Percentiles rank a stretch among this genome's conserved stretches.
Conservation (phyloP, 2,113 vertebrate species). For the Spermophilus dauricus region DNA sequence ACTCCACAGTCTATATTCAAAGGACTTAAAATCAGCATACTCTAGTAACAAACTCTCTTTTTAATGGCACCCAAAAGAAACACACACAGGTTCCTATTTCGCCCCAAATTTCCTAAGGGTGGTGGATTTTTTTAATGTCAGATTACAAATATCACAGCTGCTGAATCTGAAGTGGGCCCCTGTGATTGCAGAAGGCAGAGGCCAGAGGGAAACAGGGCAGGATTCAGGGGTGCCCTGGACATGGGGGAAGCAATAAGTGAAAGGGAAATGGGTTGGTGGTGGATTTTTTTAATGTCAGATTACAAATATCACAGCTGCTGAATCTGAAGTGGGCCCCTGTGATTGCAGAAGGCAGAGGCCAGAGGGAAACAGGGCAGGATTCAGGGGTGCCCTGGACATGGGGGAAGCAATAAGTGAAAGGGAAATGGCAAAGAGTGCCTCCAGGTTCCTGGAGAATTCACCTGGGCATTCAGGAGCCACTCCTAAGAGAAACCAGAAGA, state of each 20-base stretch:
- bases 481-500: not conserved
- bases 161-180: not conserved
- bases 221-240: not conserved
- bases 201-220: not conserved
- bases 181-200: not conserved
- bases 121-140: not conserved
- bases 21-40: not conserved
- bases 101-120: not conserved
- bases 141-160: not conserved
- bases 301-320: not conserved
- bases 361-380: not conserved
- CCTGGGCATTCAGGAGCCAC: not conserved
- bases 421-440: not conserved
- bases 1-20: no score
- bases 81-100: not conserved
- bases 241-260: not conserved
- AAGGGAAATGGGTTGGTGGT: not conserved
- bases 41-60: conserved; percentile 58
- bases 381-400: not conserved
- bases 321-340: not conserved
- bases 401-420: not conserved
- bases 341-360: not conserved
- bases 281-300: not conserved
- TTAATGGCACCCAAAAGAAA: conserved; percentile 46
- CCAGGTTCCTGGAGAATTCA: not conserved